Evolutionary conservation across 2,888 invertebrate genomes (phyloP).

Genomic region (Raillietiella orientalis): DNA sequence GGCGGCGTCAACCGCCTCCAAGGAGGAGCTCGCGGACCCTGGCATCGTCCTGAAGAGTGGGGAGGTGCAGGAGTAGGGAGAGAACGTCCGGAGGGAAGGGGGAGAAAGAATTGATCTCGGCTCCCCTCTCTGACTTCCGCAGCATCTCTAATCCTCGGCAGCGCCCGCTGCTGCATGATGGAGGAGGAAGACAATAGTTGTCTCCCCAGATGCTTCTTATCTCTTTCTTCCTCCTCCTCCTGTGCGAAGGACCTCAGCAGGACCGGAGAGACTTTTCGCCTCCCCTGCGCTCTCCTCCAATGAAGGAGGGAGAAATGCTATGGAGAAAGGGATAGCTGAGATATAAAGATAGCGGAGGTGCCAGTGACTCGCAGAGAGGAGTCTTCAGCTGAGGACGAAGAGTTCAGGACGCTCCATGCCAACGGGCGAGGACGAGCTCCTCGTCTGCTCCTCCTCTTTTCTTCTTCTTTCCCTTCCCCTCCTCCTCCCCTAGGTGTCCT

Average conservation of each 20-base stretch:
- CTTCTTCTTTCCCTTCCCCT: constrained; percentile 4
- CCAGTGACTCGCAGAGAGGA: constrained; percentile 3
- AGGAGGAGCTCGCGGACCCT: too few species aligned
- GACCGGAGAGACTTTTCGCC: too few species aligned
- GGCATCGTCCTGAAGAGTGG: constrained; percentile 3
- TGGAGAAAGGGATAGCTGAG: constrained; percentile 86
- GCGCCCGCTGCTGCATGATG: too few species aligned
- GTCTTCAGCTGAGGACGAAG: constrained; percentile 1
- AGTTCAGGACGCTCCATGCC: not conserved
- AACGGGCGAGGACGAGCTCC: constrained; percentile 1
- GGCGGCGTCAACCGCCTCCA: not conserved
- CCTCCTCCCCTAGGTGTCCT: not conserved
- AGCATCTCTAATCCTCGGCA: too few species aligned
- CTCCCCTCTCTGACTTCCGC: too few species aligned
- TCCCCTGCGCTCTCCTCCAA: too few species aligned
- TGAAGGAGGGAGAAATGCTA: too few species aligned
- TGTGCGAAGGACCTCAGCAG: too few species aligned
- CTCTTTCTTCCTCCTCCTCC: too few species aligned
- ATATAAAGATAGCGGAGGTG: constrained; percentile 68
- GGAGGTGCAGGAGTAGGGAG: not conserved
- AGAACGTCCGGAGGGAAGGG: not conserved
- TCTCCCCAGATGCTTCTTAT: too few species aligned
- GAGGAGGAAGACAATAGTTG: too few species aligned
- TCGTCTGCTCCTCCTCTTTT: constrained; percentile 3
- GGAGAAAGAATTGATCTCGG: too few species aligned